Conservation (phyloP, 2,797 vertebrate genomes). For the Chaetodon trifasciatus region DNA sequence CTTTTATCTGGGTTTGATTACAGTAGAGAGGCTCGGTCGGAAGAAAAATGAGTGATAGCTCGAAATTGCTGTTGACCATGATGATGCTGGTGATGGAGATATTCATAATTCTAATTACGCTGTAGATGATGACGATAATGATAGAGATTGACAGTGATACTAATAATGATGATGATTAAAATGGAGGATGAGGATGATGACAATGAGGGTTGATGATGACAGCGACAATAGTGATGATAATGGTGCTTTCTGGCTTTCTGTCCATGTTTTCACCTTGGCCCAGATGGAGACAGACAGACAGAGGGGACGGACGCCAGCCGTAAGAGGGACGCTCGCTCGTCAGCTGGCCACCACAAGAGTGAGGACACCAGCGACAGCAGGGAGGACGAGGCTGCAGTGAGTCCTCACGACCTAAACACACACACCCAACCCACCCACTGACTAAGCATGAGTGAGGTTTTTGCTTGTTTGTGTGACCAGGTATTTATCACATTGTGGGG, state of each 20-base stretch:
- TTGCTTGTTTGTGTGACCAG: conserved; percentile 5
- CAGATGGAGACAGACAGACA: conserved; percentile 91
- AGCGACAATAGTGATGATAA: conserved; percentile 17
- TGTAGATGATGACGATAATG: conserved; percentile 34
- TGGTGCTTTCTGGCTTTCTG: conserved; percentile 36
- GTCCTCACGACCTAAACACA: conserved; percentile 32
- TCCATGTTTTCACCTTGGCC: conserved; percentile 62
- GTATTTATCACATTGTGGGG: too few species aligned
- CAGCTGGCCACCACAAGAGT: conserved; percentile 77
- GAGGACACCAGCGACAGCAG: conserved; percentile 93
- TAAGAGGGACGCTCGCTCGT: conserved; percentile 77
- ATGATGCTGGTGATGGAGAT: conserved; percentile 51
- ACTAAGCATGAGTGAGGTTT: conserved; percentile 29
- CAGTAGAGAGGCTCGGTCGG: conserved; percentile 2
- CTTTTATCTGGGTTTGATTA: conserved; percentile 59
- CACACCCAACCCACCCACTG: conserved; percentile 3
- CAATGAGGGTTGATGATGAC: background rate
- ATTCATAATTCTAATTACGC: conserved; percentile 46
- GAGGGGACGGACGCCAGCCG: conserved; percentile 88
- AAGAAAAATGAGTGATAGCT: conserved; percentile 33
- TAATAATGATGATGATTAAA: conserved; percentile 56
- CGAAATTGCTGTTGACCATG: conserved; percentile 50
- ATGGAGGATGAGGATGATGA: conserved; percentile 28
- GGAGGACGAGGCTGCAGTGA: conserved; percentile 91
- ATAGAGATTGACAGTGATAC: conserved; percentile 49